Base-by-base conservation (phyloP, 2,888 invertebrate genomes). In the Lampropteryx suffumata region DNA sequence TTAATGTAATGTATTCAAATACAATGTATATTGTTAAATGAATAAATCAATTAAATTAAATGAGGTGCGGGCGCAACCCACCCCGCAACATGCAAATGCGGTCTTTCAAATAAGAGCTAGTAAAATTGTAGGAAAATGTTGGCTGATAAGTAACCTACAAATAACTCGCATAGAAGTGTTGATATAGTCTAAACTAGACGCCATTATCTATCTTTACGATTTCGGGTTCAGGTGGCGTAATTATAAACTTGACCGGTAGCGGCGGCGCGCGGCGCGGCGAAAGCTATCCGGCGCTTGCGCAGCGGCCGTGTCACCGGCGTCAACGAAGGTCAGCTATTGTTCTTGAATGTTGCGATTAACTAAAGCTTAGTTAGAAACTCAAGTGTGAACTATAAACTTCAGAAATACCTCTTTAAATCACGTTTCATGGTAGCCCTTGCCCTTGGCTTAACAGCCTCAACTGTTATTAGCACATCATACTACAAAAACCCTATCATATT, bases 391-490 rank as follows among this genome's bases (percentile, higher is more conserved):
- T 29, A 21, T 21, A 2, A 5, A 35, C 6, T 33, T 33, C 13
- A 9, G 5, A 33, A 21, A 21, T 21, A 21, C 21, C 5, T 21
- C 2, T 21, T 21, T 21, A n/a, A 24, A 24, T 24, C 6, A 24
- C 24, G 45, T 39, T 44, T 27, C n/a, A n/a, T n/a, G n/a, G n/a
- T n/a, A n/a, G n/a, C n/a, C n/a, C n/a, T n/a, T n/a, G n/a, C n/a
- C n/a, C n/a, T n/a, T n/a, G n/a, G 28, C 29, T 39, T 14, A 35
- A 28, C 37, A 32, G 6, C 34, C 48, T 33, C 46, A 36, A 44
- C 49, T 39, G 55, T 47, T 49, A 50, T 52, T 46, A 57, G 34
- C 42, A 48, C 48, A 55, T 50, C 44, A 55, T 36, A 39, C 56
- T 47, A 28, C 46, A 55, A 60, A 55, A 30, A 26, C 21, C 35